Conservation (phyloP, 2,797 vertebrate genomes). For the Betta splendens region DNA sequence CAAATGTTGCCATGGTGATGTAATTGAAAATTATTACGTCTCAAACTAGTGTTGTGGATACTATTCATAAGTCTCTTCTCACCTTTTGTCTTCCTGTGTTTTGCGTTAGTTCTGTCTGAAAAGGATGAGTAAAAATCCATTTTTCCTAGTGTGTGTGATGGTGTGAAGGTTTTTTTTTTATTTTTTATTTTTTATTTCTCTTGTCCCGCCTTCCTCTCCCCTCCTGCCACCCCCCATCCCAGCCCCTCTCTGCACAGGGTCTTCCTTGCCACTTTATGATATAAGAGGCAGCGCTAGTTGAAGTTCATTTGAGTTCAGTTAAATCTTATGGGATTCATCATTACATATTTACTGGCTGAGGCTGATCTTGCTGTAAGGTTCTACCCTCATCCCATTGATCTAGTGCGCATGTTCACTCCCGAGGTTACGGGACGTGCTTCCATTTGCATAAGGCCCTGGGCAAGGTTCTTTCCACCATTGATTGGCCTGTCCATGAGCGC, state of each 20-base stretch:
- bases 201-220: constrained; percentile 25
- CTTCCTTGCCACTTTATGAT: constrained; percentile 65
- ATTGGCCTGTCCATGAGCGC: constrained; percentile 98
- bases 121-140: constrained; percentile 54
- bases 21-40: constrained; percentile 78
- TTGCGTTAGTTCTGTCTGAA: constrained; percentile 25
- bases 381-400: constrained; percentile 94
- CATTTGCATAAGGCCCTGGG: constrained; percentile 99
- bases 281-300: constrained; percentile 62
- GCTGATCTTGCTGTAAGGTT: constrained; percentile 96
- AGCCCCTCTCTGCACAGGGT: constrained; percentile 37
- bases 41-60: constrained; percentile 71
- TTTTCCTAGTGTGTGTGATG: constrained; percentile 47
- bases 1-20: constrained; percentile 68
- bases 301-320: constrained; percentile 88
- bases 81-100: constrained; percentile 48
- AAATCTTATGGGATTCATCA: constrained; percentile 90
- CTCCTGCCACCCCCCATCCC: constrained; percentile 20
- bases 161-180: constrained; percentile 41
- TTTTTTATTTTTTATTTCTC: constrained; percentile 35
- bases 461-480: constrained; percentile 99
- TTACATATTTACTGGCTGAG: constrained; percentile 95
- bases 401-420: constrained; percentile 96
- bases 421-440: constrained; percentile 93
- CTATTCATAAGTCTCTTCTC: constrained; percentile 68